Conservation (phyloP, 2,888 invertebrate species). For the Smittia aterrima region DNA sequence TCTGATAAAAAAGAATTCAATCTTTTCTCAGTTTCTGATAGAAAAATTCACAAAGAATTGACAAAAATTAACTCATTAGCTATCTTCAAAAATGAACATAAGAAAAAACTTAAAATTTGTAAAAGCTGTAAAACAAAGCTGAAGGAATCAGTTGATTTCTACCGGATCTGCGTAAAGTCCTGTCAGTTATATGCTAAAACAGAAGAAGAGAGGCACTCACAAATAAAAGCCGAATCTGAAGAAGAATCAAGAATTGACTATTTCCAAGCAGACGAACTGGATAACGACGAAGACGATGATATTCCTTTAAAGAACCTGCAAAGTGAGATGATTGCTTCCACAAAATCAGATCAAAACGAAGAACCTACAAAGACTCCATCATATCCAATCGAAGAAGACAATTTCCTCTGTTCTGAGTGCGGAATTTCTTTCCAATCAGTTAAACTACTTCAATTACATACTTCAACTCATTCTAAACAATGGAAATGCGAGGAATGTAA, state of each 20-base stretch:
- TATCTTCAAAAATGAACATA: too few relatives aligned
- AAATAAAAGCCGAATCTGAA: neutral
- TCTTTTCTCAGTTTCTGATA: neutral
- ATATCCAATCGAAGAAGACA: neutral
- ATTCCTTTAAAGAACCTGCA: neutral
- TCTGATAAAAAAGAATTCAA: neutral
- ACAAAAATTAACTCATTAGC: neutral
- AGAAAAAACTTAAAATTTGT: neutral
- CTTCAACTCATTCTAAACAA: conserved; percentile 49
- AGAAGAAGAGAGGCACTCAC: neutral
- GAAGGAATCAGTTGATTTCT: neutral
- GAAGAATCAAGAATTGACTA: neutral
- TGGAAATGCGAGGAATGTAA: conserved; percentile 47
- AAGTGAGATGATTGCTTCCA: neutral
- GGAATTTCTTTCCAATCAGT: conserved; percentile 43
- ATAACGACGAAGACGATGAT: neutral
- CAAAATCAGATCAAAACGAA: neutral
- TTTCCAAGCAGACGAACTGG: neutral
- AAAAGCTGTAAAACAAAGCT: neutral
- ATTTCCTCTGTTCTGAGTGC: conserved; percentile 44
- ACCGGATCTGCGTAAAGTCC: neutral
- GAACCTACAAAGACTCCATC: neutral
- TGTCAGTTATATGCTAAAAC: neutral
- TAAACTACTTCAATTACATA: conserved; percentile 45
- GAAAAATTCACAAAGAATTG: neutral